Evolutionary conservation across 2,797 vertebrate species (phyloP).

Genomic region (Rhabdomys pumilio): DNA sequence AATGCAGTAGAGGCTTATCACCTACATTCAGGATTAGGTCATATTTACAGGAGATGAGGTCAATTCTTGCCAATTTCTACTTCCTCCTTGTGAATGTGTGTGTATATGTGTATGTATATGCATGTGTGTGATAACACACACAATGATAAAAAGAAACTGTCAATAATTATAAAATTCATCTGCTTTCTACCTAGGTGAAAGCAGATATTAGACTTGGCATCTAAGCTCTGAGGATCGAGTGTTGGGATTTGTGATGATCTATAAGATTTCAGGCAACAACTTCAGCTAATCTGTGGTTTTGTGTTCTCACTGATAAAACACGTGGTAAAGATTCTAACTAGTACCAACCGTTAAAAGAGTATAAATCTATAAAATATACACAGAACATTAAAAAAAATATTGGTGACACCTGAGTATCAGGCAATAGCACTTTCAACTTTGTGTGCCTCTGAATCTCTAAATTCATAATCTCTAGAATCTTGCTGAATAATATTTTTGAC

Average conservation of each 20-base stretch:
- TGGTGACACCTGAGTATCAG: background rate
- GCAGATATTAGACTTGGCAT: background rate
- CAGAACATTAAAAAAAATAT: background rate
- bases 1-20: background rate
- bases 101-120: background rate
- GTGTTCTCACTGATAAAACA: constrained; percentile 14
- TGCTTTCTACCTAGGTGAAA: constrained; percentile 29
- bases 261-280: constrained; percentile 14
- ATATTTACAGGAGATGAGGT: background rate
- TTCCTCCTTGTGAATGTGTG: background rate
- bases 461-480: constrained; percentile 8
- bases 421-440: background rate
- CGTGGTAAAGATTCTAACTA: constrained; percentile 23
- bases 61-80: background rate
- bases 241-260: background rate
- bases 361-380: constrained; percentile 17
- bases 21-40: background rate
- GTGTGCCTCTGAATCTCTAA: background rate
- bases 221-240: background rate
- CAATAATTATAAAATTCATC: constrained; percentile 23
- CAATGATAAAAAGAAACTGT: background rate
- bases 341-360: background rate
- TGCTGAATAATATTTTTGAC: constrained; percentile 51
- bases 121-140: background rate
- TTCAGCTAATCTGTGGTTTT: background rate